These are phyloP conservation scores for Strigamia crassipes DNA, from an alignment of 2,888 invertebrate genomes.

Conservation along the genomic window DNA sequence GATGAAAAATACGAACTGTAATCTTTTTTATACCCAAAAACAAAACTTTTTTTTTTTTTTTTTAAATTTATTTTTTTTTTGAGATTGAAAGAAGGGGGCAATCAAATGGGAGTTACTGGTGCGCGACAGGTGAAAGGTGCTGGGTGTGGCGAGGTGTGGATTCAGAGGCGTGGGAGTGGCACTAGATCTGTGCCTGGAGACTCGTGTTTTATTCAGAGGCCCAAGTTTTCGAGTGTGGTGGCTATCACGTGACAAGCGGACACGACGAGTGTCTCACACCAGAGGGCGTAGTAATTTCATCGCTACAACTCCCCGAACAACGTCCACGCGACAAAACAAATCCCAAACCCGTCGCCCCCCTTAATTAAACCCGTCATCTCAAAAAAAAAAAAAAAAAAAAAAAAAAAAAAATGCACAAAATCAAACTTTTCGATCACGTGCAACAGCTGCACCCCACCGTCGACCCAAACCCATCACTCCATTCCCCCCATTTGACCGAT, in stretches of 20 bases:
- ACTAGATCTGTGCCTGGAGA: constrained; percentile 13
- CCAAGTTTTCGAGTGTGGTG: constrained; percentile 1
- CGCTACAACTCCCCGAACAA: constrained; percentile 1
- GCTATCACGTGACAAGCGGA: constrained; percentile 26
- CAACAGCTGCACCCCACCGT: background rate
- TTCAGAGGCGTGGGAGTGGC: constrained; percentile 6
- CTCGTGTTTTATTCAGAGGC: constrained; percentile 19
- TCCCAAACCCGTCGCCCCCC: background rate
- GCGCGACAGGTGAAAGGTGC: background rate
- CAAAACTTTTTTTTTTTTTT: too few species aligned
- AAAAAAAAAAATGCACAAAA: too few species aligned
- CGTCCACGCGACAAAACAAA: background rate
- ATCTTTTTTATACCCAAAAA: too few species aligned
- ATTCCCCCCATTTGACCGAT: background rate
- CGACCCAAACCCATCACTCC: background rate
- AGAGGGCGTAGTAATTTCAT: constrained; percentile 24
- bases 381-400: background rate
- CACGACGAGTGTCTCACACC: background rate
- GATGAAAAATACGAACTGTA: background rate
- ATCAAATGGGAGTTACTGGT: background rate
- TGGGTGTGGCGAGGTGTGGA: background rate
- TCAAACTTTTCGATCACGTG: background rate
- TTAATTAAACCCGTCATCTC: background rate
- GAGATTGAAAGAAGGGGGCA: background rate
- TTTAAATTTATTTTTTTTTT: too few species aligned